Percentiles rank a stretch among this genome's conserved stretches.
Evolutionary conservation across 2,113 vertebrate species (phyloP).

Genomic region (Dolichallabes microphthalmus): DNA sequence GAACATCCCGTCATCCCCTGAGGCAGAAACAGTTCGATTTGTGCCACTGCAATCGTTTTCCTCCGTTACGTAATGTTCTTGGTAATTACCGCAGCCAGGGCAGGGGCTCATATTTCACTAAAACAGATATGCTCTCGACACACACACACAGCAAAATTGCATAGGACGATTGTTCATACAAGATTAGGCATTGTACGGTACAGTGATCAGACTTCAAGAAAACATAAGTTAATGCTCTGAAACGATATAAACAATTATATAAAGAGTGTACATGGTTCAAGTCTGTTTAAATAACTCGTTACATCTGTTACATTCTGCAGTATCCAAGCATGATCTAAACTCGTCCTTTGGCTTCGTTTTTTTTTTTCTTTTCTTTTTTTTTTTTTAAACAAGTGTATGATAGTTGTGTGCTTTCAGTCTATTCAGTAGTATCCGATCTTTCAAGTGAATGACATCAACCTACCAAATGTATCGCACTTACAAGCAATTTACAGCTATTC

Average conservation of each 20-base stretch:
- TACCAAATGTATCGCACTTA: neutral
- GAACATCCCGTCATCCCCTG: conserved; percentile 39
- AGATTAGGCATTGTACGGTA: conserved; percentile 45
- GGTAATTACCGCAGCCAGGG: conserved; percentile 31
- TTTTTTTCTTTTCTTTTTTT: conserved; percentile 26
- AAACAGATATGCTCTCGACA: conserved; percentile 23
- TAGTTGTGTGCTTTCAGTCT: neutral
- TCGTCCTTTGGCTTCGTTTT: conserved; percentile 42
- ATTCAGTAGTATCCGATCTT: conserved; percentile 24
- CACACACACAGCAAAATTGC: conserved; percentile 27
- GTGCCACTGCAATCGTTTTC: conserved; percentile 27
- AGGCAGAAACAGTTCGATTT: conserved; percentile 33
- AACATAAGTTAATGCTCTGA: conserved; percentile 13
- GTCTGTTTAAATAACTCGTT: conserved; percentile 19
- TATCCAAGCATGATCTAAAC: neutral
- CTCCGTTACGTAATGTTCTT: conserved; percentile 24
- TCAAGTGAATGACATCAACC: neutral
- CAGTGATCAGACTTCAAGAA: conserved; percentile 3
- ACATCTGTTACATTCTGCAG: conserved; percentile 4
- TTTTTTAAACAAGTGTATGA: neutral
- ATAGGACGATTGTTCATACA: conserved; percentile 41
- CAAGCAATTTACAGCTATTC: conserved; percentile 26
- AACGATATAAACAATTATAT: conserved; percentile 33
- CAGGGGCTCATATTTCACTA: conserved; percentile 31
- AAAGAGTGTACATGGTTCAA: conserved; percentile 32